Evolutionary conservation across 2,888 invertebrate species (phyloP).

Genomic region (Serrognathus titanus): DNA sequence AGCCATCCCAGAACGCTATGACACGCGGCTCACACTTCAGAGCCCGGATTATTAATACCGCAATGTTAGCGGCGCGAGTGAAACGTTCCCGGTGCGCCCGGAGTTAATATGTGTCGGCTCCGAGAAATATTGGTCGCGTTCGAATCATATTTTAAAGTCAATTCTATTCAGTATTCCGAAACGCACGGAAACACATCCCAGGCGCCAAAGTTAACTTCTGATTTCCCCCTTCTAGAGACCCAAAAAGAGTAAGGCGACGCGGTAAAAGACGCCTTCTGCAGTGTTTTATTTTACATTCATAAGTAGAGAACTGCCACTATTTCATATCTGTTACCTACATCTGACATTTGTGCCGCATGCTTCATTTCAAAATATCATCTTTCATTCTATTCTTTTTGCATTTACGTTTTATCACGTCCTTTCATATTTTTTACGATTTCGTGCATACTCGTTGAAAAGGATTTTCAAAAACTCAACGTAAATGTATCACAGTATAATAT

Average conservation of each 20-base stretch:
- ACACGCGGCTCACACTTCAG: constrained; percentile 26
- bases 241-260: constrained; percentile 7
- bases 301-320: constrained; percentile 44
- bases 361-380: constrained; percentile 48
- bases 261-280: constrained; percentile 14
- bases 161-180: constrained; percentile 36
- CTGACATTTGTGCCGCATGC: constrained; percentile 45
- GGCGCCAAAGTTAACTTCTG: constrained; percentile 21
- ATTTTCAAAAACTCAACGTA: constrained; percentile 23
- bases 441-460: constrained; percentile 17
- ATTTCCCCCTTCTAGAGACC: constrained; percentile 17
- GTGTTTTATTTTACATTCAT: constrained; percentile 47
- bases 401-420: constrained; percentile 42
- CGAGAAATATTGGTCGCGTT: constrained; percentile 42
- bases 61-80: constrained; percentile 28
- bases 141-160: constrained; percentile 46
- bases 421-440: constrained; percentile 29
- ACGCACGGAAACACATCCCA: constrained; percentile 24
- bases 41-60: constrained; percentile 34
- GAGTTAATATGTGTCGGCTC: constrained; percentile 37
- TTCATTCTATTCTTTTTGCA: constrained; percentile 47
- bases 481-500: constrained; percentile 13
- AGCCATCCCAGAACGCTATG: constrained; percentile 1
- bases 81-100: constrained; percentile 27
- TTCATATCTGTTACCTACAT: constrained; percentile 46